Percentiles rank a stretch among this genome's conserved stretches.
phyloP scores from a whole-genome alignment of 2,888 invertebrate genomes.

The Omphaloscelis lunosa region DNA sequence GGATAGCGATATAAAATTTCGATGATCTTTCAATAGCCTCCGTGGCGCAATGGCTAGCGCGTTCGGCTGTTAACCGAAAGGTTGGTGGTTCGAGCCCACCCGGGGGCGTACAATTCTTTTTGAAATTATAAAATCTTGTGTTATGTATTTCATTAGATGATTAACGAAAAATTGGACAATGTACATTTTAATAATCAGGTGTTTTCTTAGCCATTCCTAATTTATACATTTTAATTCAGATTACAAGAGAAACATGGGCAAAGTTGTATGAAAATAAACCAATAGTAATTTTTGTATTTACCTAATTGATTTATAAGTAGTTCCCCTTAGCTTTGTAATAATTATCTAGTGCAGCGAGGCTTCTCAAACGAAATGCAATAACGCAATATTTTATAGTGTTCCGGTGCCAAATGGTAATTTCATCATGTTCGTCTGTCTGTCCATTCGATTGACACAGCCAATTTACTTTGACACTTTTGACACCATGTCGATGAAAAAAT shows the following conservation, averaged over 20 bases:
- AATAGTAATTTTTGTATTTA: neutral
- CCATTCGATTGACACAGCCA: no score
- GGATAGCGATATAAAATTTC: neutral
- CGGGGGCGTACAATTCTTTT: constrained; percentile 92
- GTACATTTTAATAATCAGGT: neutral
- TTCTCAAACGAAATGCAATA: neutral
- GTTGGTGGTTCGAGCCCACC: constrained; percentile 99
- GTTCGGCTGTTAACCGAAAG: constrained; percentile 99
- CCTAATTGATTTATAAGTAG: neutral
- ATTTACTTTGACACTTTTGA: no score
- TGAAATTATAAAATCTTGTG: neutral
- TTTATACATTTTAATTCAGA: neutral
- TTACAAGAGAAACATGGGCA: neutral
- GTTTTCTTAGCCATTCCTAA: neutral
- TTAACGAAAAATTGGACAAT: neutral
- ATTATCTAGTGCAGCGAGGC: neutral
- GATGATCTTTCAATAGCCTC: constrained; percentile 83
- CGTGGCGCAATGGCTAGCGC: constrained; percentile 99
- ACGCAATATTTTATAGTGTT: no score
- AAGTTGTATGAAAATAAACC: neutral
- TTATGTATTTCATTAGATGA: neutral
- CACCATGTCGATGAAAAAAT: no score
- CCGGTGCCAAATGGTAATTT: no score
- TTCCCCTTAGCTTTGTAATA: neutral
- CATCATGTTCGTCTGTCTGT: no score